Evolutionary conservation across 2,113 vertebrate species (phyloP), one percentile per base, ranked within the genome.

Genomic region (Pristiophorus japonicus): DNA sequence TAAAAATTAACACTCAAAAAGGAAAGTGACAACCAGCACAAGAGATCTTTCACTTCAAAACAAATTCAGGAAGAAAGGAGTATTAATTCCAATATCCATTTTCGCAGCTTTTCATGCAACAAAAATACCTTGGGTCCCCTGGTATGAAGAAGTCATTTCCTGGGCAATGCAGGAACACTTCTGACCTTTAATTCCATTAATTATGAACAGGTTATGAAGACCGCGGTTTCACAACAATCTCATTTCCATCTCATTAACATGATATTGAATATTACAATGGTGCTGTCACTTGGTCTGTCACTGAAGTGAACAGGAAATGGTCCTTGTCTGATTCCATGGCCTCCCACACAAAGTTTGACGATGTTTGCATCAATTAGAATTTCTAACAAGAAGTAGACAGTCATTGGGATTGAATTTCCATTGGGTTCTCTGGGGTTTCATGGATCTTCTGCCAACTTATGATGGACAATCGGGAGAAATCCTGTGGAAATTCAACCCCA

Each of bases 131-230:
- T 14, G 38, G 78, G 16, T 8, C 78, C 78, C 78, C 85, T 91
- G n/a, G n/a, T n/a, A n/a, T n/a, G 55, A 91, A 62, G 88, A 91
- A 91, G 12, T n/a, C 59, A 91, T n/a, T 81, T 62, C 30, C 88
- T 91, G 30, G 18, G 38, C 34, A 7, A 63, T 63, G 18, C 88
- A 12, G n/a, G 59, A 91, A 91, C 14, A 63, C 5, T 91, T 91
- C 27, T 34, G 30, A 30, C 87, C 55, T 90, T 55, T 90, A 62
- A 90, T 90, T 55, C 87, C 27, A 90, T 18, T 90, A 90, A 90
- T 90, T 91, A 91, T 20, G 62, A 38, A 62, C 34, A 63, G 38
- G 34, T 12, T 63, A 38, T 2, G 34, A 88, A 55, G 45, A 51
- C 20, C 3, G 45, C 30, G 59, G 63, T n/a, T 91, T 63, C 59